Conservation (phyloP, 2,113 vertebrate genomes). For the Megaleporinus macrocephalus region DNA sequence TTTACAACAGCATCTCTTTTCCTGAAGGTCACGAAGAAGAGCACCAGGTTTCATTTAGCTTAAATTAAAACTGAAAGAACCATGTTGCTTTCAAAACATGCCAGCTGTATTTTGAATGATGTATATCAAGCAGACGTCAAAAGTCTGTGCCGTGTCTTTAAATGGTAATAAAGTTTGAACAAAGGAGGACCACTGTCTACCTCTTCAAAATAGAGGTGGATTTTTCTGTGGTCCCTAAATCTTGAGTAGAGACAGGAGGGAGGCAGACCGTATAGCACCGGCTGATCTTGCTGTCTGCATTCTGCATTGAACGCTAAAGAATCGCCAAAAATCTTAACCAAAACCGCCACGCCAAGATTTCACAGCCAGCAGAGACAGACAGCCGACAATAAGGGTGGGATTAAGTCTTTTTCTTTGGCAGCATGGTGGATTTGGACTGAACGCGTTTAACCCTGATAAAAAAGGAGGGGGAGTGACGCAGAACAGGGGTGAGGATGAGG, state of each 20-base stretch:
- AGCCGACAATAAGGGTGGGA: conserved; percentile 52
- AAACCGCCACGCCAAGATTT: conserved; percentile 32
- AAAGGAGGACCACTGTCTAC: too few species aligned
- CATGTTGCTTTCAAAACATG: conserved; percentile 76
- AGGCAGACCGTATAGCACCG: conserved; percentile 56
- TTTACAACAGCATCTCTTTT: conserved; percentile 74
- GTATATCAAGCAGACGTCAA: conserved; percentile 67
- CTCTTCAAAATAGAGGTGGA: too few species aligned
- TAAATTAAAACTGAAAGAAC: conserved; percentile 61
- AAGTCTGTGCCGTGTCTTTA: conserved; percentile 60
- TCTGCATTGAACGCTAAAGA: conserved; percentile 60
- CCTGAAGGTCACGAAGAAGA: conserved; percentile 72
- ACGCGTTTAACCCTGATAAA: conserved; percentile 52
- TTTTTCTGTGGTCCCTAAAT: conserved; percentile 5
- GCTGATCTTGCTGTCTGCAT: conserved; percentile 52
- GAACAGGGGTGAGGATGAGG: conserved; percentile 50
- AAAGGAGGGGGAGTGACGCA: conserved; percentile 44
- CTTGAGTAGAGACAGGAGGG: conserved; percentile 33
- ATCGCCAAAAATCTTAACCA: conserved; percentile 37
- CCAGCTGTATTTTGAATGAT: conserved; percentile 74
- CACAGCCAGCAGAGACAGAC: conserved; percentile 57
- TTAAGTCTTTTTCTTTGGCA: conserved; percentile 49
- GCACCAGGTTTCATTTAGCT: conserved; percentile 21
- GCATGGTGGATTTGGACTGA: conserved; percentile 40
- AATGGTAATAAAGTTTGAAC: conserved; percentile 44